Percentiles rank a stretch among this genome's conserved stretches.
Conservation (phyloP, 2,113 vertebrate genomes). For the Oncorhynchus mykiss region DNA sequence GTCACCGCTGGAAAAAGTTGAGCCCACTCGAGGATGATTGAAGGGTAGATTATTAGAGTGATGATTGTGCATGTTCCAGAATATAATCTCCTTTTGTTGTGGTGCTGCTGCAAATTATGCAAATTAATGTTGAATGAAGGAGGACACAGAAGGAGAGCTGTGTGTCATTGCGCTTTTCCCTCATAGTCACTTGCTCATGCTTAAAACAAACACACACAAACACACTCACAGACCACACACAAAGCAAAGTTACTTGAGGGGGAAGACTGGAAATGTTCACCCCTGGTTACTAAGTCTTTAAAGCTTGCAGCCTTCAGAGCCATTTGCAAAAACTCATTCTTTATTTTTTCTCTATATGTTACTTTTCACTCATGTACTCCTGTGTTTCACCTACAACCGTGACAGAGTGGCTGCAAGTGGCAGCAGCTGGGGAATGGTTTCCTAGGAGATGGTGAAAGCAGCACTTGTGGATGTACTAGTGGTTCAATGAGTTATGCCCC, state of each 20-base stretch:
- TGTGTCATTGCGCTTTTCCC: neutral
- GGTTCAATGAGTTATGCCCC: constrained; percentile 45
- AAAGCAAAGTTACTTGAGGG: constrained; percentile 45
- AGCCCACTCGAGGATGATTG: constrained; percentile 12
- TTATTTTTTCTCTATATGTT: constrained; percentile 13
- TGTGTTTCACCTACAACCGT: constrained; percentile 56
- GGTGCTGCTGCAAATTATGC: neutral
- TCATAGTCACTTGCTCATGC: neutral
- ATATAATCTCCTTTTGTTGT: neutral
- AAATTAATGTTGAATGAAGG: constrained; percentile 13
- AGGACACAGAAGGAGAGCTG: neutral
- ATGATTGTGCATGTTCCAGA: constrained; percentile 10
- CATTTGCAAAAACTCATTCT: constrained; percentile 44
- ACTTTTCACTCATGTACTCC: constrained; percentile 33
- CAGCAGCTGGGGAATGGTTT: constrained; percentile 52
- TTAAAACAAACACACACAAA: neutral
- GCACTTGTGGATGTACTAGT: constrained; percentile 28
- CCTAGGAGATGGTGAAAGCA: constrained; percentile 57
- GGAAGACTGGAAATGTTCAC: constrained; percentile 51
- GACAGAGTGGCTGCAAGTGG: constrained; percentile 39
- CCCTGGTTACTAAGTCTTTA: constrained; percentile 62
- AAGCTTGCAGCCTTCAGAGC: constrained; percentile 62
- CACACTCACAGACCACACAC: neutral
- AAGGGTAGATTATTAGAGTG: constrained; percentile 9
- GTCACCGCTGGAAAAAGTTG: constrained; percentile 21